Percentiles rank a stretch among this genome's conserved stretches.
Conservation (phyloP, 1,140 invertebrate species). For the Plectrocnemia conspersa region DNA sequence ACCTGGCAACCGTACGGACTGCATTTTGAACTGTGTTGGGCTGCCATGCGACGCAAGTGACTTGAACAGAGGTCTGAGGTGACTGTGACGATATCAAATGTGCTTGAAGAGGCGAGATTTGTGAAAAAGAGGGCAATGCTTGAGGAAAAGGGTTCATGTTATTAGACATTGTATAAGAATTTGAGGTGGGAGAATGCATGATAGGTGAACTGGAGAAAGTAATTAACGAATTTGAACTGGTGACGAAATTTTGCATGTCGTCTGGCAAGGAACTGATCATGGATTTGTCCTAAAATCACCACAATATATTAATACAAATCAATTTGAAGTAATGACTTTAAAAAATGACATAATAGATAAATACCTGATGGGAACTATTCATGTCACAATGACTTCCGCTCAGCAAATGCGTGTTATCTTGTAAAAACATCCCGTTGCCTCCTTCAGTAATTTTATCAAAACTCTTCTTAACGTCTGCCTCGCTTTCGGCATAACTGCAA, state of each 20-base stretch:
- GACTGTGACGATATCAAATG: conserved; percentile 26
- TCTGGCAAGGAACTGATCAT: conserved; percentile 20
- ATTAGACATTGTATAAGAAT: too few species aligned
- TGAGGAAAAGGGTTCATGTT: conserved; percentile 29
- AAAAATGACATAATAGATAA: background rate
- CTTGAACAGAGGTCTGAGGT: conserved; percentile 11
- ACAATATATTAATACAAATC: background rate
- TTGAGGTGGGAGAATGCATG: conserved; percentile 18
- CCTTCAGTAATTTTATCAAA: conserved; percentile 47
- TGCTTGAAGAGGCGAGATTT: conserved; percentile 21
- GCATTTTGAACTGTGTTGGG: conserved; percentile 26
- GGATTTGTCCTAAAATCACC: background rate
- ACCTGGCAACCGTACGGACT: conserved; percentile 33
- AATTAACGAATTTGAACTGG: conserved; percentile 18
- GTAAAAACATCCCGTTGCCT: conserved; percentile 16
- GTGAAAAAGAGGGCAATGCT: conserved; percentile 26
- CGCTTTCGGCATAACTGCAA: conserved; percentile 48
- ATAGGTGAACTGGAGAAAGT: conserved; percentile 14
- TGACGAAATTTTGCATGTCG: conserved; percentile 27
- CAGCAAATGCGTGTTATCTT: conserved; percentile 4
- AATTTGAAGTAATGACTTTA: background rate
- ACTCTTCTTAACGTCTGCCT: conserved; percentile 50
- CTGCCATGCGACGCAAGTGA: conserved; percentile 23
- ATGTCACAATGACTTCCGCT: background rate
- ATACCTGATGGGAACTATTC: conserved; percentile 5